Evolutionary conservation across 2,888 invertebrate species (phyloP), one percentile per base, ranked within the genome.

Genomic region (Cinara cedri): DNA sequence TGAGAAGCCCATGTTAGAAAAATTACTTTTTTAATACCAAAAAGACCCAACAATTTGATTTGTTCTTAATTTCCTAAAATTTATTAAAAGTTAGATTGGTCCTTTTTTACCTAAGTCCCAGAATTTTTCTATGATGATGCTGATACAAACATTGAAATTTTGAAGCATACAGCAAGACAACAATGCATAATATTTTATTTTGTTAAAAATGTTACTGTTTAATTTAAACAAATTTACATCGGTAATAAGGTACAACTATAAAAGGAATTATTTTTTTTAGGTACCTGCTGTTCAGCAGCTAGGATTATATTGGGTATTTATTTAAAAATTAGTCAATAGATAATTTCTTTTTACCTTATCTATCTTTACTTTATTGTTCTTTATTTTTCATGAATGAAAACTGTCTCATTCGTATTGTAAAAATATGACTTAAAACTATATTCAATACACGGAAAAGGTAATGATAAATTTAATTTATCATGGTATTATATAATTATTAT

Each of bases 381-480:
- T 65, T 63, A 19, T 63, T 63, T 6, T 19, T 21, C 42, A 65
- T 44, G 4, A 10, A 65, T 19, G 44, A 44, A 19, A 44, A 44
- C 19, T 65, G 44, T 44, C 44, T 65, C 63, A 65, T 65, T 42
- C 42, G 19, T 44, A 65, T 44, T 19, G 44, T 65, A 2, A 65
- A n/a, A 13, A 21, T 44, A 65, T 42, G 63, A 65, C 1, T 6
- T 13, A n/a, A 65, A 65, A 44, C 42, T 65, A 44, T 19, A 42
- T 44, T 65, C 19, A 65, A 65, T 14, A 19, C 63, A 65, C 14
- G 44, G 63, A 65, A 65, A 65, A 13, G 44, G 63, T n/a, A n/a
- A n/a, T n/a, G n/a, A n/a, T n/a, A n/a, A n/a, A n/a, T n/a, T n/a
- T n/a, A n/a, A n/a, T n/a, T n/a, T n/a, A n/a, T n/a, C n/a, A n/a